Evolutionary conservation across 2,113 vertebrate species (phyloP).

Genomic region (Hippocampus abdominalis): DNA sequence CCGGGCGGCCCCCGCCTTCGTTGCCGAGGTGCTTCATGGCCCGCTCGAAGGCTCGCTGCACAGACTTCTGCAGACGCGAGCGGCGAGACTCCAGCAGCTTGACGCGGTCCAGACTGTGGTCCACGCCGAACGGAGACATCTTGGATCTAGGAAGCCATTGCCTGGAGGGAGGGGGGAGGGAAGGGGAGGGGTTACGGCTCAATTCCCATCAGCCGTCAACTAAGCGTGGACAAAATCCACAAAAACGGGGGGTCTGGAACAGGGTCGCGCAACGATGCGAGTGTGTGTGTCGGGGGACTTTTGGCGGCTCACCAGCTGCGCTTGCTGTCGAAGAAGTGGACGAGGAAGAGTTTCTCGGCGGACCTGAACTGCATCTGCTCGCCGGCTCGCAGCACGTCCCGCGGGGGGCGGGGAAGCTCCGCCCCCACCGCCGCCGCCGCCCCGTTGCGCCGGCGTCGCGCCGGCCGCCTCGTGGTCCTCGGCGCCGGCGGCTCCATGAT

Average conservation of each 20-base stretch:
- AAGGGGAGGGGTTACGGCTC: too few relatives aligned
- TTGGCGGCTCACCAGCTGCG: slow-evolving; percentile 85
- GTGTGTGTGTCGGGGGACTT: too few relatives aligned
- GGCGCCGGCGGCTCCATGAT: slow-evolving; percentile 88
- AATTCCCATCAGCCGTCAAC: too few relatives aligned
- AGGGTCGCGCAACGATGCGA: too few relatives aligned
- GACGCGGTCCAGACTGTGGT: slow-evolving; percentile 82
- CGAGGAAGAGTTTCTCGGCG: slow-evolving; percentile 91
- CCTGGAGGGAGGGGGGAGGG: slow-evolving; percentile 61
- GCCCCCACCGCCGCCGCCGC: slow-evolving; percentile 79
- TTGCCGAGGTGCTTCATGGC: slow-evolving; percentile 84
- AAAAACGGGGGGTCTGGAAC: too few relatives aligned
- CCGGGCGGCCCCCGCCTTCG: slow-evolving; percentile 61
- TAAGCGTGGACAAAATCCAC: too few relatives aligned
- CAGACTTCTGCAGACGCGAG: slow-evolving; percentile 85
- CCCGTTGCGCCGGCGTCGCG: slow-evolving; percentile 77
- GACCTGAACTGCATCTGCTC: slow-evolving; percentile 97
- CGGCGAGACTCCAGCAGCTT: slow-evolving; percentile 90
- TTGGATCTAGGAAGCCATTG: slow-evolving; percentile 98
- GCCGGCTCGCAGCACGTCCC: slow-evolving; percentile 86
- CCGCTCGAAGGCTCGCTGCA: slow-evolving; percentile 84
- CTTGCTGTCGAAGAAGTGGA: slow-evolving; percentile 93
- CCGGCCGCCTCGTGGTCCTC: slow-evolving; percentile 63
- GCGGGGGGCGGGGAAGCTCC: slow-evolving; percentile 84
- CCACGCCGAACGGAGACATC: slow-evolving; percentile 88